A percentile compares a stretch with the other conserved stretches of the same genome.
Evolutionary conservation across 2,113 vertebrate genomes (phyloP).

Genomic region (Thunnus maccoyii): DNA sequence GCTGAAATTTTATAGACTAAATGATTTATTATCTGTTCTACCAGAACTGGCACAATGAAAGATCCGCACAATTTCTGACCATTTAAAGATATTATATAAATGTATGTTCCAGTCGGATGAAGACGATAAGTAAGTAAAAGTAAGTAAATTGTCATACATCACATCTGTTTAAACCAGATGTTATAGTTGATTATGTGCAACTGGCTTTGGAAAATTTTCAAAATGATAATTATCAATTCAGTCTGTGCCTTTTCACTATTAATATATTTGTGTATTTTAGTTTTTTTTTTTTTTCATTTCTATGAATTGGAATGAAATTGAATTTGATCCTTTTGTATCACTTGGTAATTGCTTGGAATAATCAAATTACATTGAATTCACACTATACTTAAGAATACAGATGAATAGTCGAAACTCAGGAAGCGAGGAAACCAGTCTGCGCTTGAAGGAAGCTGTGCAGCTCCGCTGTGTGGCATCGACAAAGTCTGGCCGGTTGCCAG

Average conservation of each 20-base stretch:
- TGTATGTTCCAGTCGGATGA: too few species aligned
- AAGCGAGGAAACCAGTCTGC: constrained; percentile 4
- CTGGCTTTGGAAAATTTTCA: neutral
- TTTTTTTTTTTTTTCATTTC: neutral
- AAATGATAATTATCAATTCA: neutral
- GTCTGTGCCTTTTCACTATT: neutral
- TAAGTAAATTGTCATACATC: neutral
- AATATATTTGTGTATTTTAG: neutral
- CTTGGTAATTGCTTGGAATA: constrained; percentile 21
- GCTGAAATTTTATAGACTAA: neutral
- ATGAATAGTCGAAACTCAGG: constrained; percentile 19
- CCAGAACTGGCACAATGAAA: neutral
- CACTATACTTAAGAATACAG: neutral
- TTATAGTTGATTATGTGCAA: neutral
- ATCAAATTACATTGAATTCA: constrained; percentile 33
- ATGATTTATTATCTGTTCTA: neutral
- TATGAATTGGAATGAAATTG: neutral
- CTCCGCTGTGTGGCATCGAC: constrained; percentile 30
- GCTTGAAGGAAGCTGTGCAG: constrained; percentile 1
- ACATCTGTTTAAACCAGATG: constrained; percentile 12
- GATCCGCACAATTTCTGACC: neutral
- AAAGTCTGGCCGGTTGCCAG: constrained; percentile 64
- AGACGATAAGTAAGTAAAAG: too few species aligned
- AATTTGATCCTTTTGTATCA: neutral
- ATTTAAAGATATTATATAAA: too few species aligned